A percentile compares a stretch with the other conserved stretches of the same genome.
phyloP scores from a whole-genome alignment of 2,797 vertebrate species.

The Nyctalus aviator region DNA sequence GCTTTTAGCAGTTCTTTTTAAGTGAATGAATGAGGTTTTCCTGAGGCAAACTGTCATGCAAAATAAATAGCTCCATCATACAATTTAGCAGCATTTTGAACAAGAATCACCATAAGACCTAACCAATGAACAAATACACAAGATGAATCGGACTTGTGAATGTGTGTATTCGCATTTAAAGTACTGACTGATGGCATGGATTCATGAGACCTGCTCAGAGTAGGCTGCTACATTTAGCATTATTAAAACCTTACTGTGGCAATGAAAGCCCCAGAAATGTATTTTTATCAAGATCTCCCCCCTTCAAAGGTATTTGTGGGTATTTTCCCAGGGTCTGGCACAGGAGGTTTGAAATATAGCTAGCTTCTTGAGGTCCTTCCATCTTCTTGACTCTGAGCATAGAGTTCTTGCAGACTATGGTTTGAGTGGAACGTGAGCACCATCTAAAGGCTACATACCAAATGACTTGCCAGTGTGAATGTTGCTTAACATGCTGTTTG shows the following conservation, averaged over 20 bases:
- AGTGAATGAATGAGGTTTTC: constrained; percentile 55
- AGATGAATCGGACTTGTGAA: constrained; percentile 46
- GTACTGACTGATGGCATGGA: neutral
- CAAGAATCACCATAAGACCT: neutral
- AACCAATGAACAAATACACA: constrained; percentile 21
- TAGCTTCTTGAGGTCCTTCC: neutral
- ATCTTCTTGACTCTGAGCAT: neutral
- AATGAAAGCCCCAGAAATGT: neutral
- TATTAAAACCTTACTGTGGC: neutral
- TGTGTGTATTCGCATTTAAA: neutral
- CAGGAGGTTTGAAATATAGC: neutral
- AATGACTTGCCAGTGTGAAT: neutral
- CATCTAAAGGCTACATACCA: constrained; percentile 83
- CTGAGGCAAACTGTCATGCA: neutral
- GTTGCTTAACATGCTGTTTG: constrained; percentile 34
- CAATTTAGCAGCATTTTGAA: neutral
- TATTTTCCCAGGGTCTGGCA: neutral
- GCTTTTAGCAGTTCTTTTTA: constrained; percentile 50
- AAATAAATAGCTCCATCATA: constrained; percentile 35
- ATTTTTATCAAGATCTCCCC: constrained; percentile 24
- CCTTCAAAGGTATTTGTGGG: neutral
- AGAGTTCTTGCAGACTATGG: neutral
- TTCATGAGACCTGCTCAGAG: neutral
- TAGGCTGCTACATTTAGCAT: neutral
- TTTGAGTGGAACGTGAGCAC: constrained; percentile 78